phyloP scores from a whole-genome alignment of 2,888 invertebrate species.

The Dryomyza anilis region DNA sequence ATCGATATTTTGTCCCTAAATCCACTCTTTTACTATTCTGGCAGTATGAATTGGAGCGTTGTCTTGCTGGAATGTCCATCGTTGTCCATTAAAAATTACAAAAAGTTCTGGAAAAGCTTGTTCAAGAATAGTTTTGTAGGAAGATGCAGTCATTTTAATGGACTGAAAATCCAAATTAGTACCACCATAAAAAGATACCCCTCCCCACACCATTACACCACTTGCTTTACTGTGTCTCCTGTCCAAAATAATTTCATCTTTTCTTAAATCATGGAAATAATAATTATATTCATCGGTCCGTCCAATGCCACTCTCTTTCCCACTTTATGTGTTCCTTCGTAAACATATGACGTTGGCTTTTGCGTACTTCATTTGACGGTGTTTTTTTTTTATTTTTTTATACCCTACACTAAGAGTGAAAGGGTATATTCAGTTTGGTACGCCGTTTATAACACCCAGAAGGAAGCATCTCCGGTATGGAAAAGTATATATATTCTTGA shows the following conservation, averaged over 20 bases:
- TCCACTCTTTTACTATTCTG: constrained; percentile 29
- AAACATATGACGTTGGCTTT: neutral
- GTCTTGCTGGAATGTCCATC: too few species aligned
- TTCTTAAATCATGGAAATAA: neutral
- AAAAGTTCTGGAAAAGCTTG: constrained; percentile 27
- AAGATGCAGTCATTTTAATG: too few species aligned
- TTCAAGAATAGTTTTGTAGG: constrained; percentile 24
- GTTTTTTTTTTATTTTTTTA: neutral
- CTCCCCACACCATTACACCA: constrained; percentile 30
- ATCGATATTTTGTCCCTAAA: too few species aligned
- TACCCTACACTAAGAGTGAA: too few species aligned
- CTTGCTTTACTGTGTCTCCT: constrained; percentile 22
- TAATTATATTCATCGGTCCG: neutral
- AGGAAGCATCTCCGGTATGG: too few species aligned
- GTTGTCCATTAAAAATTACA: constrained; percentile 28
- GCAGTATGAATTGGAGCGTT: too few species aligned
- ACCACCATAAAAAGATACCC: constrained; percentile 32
- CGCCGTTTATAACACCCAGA: too few species aligned
- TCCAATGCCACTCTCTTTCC: constrained; percentile 1
- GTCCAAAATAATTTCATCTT: constrained; percentile 10
- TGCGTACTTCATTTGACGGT: neutral
- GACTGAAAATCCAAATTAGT: too few species aligned
- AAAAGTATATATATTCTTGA: too few species aligned
- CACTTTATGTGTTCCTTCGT: too few species aligned
- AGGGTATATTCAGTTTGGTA: too few species aligned